Base-by-base conservation (phyloP, 2,888 invertebrate genomes). In the Antheraea yamamai region DNA sequence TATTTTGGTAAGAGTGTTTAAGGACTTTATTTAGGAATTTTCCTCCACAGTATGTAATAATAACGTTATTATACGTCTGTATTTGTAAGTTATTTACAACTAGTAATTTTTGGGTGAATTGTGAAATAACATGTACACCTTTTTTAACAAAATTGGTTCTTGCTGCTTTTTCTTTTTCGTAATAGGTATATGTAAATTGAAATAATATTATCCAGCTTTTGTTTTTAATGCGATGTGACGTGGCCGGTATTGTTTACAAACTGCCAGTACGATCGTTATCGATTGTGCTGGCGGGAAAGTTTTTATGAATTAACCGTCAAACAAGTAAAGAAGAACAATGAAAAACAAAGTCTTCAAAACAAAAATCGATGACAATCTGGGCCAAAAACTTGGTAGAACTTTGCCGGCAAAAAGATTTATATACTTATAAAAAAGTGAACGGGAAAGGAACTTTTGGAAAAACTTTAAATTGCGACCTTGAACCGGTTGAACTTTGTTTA, bases 381-480 rank as follows among this genome's bases (percentile, higher is more conserved):
- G 95, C 93, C 95, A 94, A 94, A 94, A 94, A 95, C 94, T 95
- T 95, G 81, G 90, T 87, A 86, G 85, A 95, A 95, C 90, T 95
- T 93, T 85, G 92, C 90, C 92, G 94, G 89, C 94, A 93, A 95
- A 95, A 95, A 95, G 94, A 95, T 95, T 95, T 94, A 94, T 95
- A 95, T 91, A 94, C 94, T 93, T 94, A 93, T 93, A 94, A 94
- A 94, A 95, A 95, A 94, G 92, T 93, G 92, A 91, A 92, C 90
- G 93, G 91, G 90, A 92, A 94, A 89, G 89, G 91, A 93, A 93
- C 89, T 94, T 95, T 94, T 92, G 91, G 92, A 93, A 95, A 95
- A 95, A 95, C 95, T 95, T 95, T 95, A 95, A 95, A 95, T 95
- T 95, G 95, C 95, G 95, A 93, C 95, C 95, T 95, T 95, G 95